Evolutionary conservation across 2,888 invertebrate species (phyloP), one percentile per base, ranked within the genome.

Genomic region (Drosophila formosana): DNA sequence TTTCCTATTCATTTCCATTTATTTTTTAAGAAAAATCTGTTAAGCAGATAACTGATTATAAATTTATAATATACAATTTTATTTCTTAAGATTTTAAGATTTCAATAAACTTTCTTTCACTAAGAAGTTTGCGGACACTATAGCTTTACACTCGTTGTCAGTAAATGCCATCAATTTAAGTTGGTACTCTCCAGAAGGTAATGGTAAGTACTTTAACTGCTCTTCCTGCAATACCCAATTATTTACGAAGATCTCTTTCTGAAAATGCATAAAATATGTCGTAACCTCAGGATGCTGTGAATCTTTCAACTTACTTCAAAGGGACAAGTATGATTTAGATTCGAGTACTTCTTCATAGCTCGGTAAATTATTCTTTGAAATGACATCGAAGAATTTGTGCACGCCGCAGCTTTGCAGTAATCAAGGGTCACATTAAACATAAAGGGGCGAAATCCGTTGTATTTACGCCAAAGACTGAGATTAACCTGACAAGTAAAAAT

Each of bases 131-230:
- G n/a, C 46, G 9, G 2, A 6, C 4, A 46, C n/a, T 46, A n/a
- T 28, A 5, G 46, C 52, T 39, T n/a, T 53, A 46, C 56, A 47
- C 6, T 45, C 11, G 4, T 37, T 34, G 30, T 63, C 30, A n/a
- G 49, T 47, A 3, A 6, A 25, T 3, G 18, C n/a, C 8, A 11
- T 32, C 1, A 61, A 1, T 37, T 51, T 34, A 4, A 32, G n/a
- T 23, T 43, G 53, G 23, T 66, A 66, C 4, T 60, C 53, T 5
- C 60, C 66, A 6, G 47, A 32, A 7, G 66, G 66, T 26, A 61
- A 5, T 13, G 55, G 51, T 0, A 55, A 5, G 2, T 45, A 46
- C 13, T 11, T 51, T 3, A 58, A 13, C 26, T 26, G 18, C 2
- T 58, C 52, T 6, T 65, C 52, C 18, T 53, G 41, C 2, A 53